These are phyloP conservation scores for Cephus pygmeus DNA, from an alignment of 2,888 invertebrate genomes.

Conservation along the genomic window DNA sequence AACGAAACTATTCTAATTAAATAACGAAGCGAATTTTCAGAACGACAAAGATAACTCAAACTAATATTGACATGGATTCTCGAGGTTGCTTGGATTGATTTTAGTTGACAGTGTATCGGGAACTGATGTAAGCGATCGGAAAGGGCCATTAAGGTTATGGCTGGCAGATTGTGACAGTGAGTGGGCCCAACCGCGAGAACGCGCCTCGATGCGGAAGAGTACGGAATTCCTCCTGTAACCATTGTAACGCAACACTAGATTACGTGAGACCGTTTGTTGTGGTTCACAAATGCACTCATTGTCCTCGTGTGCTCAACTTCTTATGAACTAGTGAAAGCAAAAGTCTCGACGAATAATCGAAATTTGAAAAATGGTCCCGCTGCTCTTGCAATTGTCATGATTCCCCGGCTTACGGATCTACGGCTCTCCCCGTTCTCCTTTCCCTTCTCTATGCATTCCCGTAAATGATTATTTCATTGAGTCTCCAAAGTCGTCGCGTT, in stretches of 20 bases:
- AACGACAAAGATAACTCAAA: not conserved
- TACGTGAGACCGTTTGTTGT: not conserved
- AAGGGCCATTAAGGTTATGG: not conserved
- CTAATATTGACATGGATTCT: not conserved
- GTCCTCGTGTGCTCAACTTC: not conserved
- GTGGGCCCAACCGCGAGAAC: not conserved
- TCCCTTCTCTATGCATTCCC: not conserved
- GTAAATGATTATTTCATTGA: not conserved
- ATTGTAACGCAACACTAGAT: not conserved
- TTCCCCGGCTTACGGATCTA: not conserved
- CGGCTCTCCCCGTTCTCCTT: not conserved
- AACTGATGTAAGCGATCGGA: not conserved
- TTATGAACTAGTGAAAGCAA: not conserved
- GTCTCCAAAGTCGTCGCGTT: not conserved
- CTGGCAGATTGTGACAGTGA: not conserved
- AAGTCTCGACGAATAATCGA: not conserved
- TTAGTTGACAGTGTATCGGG: not conserved
- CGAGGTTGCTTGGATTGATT: not conserved
- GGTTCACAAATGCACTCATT: not conserved
- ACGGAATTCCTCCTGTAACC: not conserved
- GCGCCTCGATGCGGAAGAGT: not conserved
- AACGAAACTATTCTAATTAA: not conserved
- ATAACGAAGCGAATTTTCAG: not conserved
- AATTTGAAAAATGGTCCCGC: not conserved
- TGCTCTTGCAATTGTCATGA: not conserved